phyloP scores from a whole-genome alignment of 1,140 invertebrate species.

The Marisa cornuarietis region DNA sequence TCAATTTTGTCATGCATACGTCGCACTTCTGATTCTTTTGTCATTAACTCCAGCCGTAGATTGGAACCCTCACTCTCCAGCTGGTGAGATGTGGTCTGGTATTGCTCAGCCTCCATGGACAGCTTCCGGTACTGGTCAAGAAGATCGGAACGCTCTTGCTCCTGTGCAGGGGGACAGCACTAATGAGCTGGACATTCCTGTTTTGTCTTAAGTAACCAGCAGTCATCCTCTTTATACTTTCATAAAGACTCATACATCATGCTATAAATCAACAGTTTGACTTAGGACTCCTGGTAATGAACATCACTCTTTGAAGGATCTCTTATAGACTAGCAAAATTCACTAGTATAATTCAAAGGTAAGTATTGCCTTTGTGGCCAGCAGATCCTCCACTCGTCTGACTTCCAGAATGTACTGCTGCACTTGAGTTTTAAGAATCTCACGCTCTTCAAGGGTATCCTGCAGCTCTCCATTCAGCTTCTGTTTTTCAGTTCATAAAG shows the following conservation, averaged over 20 bases:
- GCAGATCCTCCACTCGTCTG: slow-evolving; percentile 60
- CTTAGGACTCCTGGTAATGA: too few relatives aligned
- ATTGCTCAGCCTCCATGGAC: slow-evolving; percentile 62
- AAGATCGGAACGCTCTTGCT: slow-evolving; percentile 62
- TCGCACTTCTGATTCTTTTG: slow-evolving; percentile 62
- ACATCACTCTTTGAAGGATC: too few relatives aligned
- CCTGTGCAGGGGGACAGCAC: slow-evolving; percentile 41
- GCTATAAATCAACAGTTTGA: too few relatives aligned
- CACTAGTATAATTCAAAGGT: too few relatives aligned
- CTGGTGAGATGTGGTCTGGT: slow-evolving; percentile 59
- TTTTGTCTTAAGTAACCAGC: not conserved
- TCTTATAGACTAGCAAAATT: too few relatives aligned
- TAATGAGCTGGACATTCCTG: not conserved
- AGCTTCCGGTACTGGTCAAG: slow-evolving; percentile 65
- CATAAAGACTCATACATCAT: too few relatives aligned
- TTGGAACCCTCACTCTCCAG: slow-evolving; percentile 65
- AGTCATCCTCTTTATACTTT: too few relatives aligned
- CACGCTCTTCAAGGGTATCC: slow-evolving; percentile 61
- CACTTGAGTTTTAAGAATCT: slow-evolving; percentile 59
- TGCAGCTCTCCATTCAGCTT: slow-evolving; percentile 63
- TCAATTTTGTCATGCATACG: slow-evolving; percentile 60
- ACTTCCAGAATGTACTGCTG: slow-evolving; percentile 66
- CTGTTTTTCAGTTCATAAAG: slow-evolving; percentile 33
- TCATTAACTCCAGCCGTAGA: slow-evolving; percentile 62
- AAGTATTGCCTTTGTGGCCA: slow-evolving; percentile 57